These are phyloP conservation scores for Cryptocheilus praepositus DNA, from an alignment of 2,888 invertebrate species.

Conservation along the genomic window DNA sequence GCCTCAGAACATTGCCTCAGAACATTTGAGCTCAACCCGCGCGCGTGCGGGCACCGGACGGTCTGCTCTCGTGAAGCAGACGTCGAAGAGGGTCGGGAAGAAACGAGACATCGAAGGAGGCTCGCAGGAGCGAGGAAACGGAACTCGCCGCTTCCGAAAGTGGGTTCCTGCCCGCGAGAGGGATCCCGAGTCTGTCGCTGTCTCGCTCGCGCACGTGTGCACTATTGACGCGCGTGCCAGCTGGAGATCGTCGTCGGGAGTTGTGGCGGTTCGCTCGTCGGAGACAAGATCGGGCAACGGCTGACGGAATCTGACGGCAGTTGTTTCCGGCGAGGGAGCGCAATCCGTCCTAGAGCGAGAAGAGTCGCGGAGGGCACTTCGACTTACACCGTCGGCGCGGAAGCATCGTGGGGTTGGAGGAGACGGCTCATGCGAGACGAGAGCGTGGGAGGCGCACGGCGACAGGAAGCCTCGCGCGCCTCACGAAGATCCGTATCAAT, in stretches of 20 bases:
- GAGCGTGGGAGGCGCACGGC: conserved; percentile 16
- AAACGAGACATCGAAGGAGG: too few relatives aligned
- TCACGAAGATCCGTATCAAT: conserved; percentile 56
- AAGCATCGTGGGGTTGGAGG: conserved; percentile 7
- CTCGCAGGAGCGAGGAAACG: too few relatives aligned
- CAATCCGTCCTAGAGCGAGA: conserved; percentile 15
- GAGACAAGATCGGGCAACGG: too few relatives aligned
- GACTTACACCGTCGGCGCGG: background rate
- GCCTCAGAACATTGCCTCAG: too few relatives aligned
- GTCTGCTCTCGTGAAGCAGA: too few relatives aligned
- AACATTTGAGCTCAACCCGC: too few relatives aligned
- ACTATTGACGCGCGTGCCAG: background rate
- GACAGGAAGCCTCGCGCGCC: conserved; percentile 24
- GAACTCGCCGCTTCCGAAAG: too few relatives aligned
- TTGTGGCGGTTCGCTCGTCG: too few relatives aligned
- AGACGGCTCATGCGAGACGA: too few relatives aligned
- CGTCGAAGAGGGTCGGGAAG: too few relatives aligned
- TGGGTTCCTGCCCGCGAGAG: background rate
- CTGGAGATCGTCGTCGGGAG: background rate
- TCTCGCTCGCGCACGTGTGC: background rate
- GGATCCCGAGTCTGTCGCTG: background rate
- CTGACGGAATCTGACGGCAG: background rate
- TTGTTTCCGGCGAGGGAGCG: conserved; percentile 7
- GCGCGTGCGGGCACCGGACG: too few relatives aligned
- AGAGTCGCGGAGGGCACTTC: background rate